Evolutionary conservation across 2,797 vertebrate species (phyloP).

Genomic region (Eremophila alpestris): DNA sequence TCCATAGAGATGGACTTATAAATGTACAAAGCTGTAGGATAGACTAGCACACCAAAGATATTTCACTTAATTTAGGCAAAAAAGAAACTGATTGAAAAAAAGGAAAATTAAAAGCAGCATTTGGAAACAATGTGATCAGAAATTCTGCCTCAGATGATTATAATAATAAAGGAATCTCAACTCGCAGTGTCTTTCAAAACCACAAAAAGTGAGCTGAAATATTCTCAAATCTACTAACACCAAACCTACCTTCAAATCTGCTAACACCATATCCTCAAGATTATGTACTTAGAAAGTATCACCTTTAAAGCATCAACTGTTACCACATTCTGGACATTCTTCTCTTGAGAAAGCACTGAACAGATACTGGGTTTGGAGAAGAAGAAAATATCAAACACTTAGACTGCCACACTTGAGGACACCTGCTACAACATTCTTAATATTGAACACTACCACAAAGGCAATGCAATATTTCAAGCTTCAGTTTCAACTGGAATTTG

Average conservation of each 20-base stretch:
- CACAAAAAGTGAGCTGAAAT: neutral
- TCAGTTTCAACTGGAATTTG: neutral
- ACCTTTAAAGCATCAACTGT: neutral
- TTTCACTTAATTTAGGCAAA: neutral
- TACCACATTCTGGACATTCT: neutral
- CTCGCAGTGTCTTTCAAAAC: neutral
- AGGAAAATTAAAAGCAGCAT: neutral
- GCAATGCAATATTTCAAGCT: neutral
- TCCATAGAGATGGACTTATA: neutral
- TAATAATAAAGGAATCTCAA: neutral
- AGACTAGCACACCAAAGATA: neutral
- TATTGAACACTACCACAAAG: neutral
- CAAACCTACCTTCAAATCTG: neutral
- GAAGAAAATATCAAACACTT: neutral
- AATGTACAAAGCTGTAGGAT: neutral
- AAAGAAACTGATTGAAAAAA: neutral
- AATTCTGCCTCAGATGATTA: neutral
- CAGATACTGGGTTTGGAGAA: neutral
- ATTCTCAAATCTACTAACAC: neutral
- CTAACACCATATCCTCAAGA: neutral
- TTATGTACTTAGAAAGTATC: neutral
- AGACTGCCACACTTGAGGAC: neutral
- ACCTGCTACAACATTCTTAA: neutral
- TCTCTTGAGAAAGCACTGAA: neutral
- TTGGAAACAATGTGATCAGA: neutral